Evolutionary conservation across 1,140 invertebrate genomes (phyloP), one percentile per base, ranked within the genome.

Genomic region (Hestina assimilis): DNA sequence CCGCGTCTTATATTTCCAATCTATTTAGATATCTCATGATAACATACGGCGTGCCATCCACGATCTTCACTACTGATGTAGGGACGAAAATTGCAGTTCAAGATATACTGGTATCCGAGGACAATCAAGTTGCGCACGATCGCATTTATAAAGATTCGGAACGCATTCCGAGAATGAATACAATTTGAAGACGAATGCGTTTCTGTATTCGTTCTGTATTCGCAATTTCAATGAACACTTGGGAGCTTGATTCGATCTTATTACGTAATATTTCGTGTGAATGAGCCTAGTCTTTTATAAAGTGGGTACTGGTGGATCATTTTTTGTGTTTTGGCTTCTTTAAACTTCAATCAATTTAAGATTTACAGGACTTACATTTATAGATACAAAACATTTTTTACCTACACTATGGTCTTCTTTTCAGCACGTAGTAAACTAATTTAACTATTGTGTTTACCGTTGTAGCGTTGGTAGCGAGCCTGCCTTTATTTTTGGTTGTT

Each of bases 101-200:
- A 29, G 11, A 55, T 68, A 66, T 42, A 59, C 41, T 66, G 61
- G 69, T 61, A 40, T 29, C 26, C 19, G 61, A 68, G 54, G 59
- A 77, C 74, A 66, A 83, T 80, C 70, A 53, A 51, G 59, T 58
- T 68, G 43, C 71, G 70, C 70, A 68, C 73, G 68, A 64, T 66
- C 75, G 57, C 79, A 82, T 86, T 84, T 87, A 77, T 87, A 87
- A 75, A 83, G 83, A 87, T 87, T 81, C 60, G 43, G 68, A 82
- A 75, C 68, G 69, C 70, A 83, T 86, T 80, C 72, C 56, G 48
- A 61, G 79, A 86, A 87, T 87, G 81, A 83, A 79, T 71, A 82
- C 79, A 87, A 87, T 87, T 84, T 84, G 72, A 79, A 82, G 72
- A 83, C 68, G 71, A 80, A 84, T 83, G 75, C 66, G 60, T 76